Evolutionary conservation across 2,888 invertebrate species (phyloP), one percentile per base, ranked within the genome.

Genomic region (Euplexia lucipara): DNA sequence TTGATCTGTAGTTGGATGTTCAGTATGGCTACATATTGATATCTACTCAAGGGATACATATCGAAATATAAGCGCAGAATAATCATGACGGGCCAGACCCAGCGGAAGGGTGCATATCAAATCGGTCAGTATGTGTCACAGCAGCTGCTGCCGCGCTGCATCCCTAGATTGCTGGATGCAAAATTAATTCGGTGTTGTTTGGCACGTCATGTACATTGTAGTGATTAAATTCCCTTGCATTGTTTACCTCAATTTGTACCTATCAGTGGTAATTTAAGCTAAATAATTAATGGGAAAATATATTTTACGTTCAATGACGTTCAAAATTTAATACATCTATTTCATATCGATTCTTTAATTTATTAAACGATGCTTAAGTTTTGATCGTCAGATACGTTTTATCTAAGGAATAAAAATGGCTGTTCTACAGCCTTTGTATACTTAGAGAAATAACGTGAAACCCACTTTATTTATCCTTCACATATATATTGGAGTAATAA

Each of bases 71-170:
- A 51, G 56, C 53, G 54, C 47, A 58, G 65, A 81, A 70, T 77
- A 58, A 77, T 51, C 76, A 59, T 78, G 81, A 81, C 82, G 80
- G 75, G 83, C 83, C 82, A 83, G 83, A 80, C 84, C 78, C 73
- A 77, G 66, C 64, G 79, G 90, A 89, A 92, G 93, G 92, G 93
- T 92, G 93, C 92, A 93, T 93, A 93, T 90, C 90, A 92, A 93
- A 93, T 91, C 89, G 91, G 91, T 85, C 91, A 90, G 90, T 80
- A 83, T 81, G 75, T 90, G 92, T 91, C 90, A 86, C 74, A 80
- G 83, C 93, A 92, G 91, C 87, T 89, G 91, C 83, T 82, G 83
- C 86, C 86, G 86, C 45, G 86, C 79, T 88, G 90, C 91, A 93
- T 92, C 88, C 87, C 84, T 86, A 90, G 90, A 93, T 93, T 93